Conservation (phyloP, 35 echinoderm and acorn worm genomes). For the Holothuria glaberrima region DNA sequence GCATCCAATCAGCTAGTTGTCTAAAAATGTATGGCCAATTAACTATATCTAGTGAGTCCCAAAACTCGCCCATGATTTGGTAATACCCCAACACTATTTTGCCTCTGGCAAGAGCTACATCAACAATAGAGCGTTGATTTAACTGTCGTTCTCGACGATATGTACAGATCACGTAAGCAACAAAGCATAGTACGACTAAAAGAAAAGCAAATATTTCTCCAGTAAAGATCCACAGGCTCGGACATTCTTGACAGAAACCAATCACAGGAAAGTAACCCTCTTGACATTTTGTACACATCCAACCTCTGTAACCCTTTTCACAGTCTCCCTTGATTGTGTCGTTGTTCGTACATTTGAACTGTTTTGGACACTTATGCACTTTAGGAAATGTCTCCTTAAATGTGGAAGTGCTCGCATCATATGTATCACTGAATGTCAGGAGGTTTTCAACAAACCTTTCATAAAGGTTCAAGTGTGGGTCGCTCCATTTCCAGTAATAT, state of each 20-base stretch:
- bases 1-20: not conserved
- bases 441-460: conserved; percentile 43
- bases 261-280: conserved; percentile 18
- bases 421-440: not conserved
- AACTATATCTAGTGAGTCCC: conserved; percentile 2
- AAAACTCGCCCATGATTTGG: conserved; percentile 45
- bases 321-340: conserved; percentile 13
- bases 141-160: not conserved
- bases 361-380: conserved; percentile 22
- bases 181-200: not conserved
- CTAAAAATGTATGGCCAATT: conserved; percentile 17
- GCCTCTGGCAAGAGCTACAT: conserved; percentile 28
- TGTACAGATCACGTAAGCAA: not conserved
- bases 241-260: conserved; percentile 19
- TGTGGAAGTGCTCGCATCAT: not conserved
- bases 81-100: conserved; percentile 51
- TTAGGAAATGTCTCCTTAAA: conserved; percentile 9
- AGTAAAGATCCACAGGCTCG: not conserved
- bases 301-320: conserved; percentile 43
- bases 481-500: conserved; percentile 59
- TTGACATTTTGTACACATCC: conserved; percentile 44
- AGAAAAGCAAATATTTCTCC: not conserved
- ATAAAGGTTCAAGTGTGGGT: not conserved
- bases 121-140: conserved; percentile 12
- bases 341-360: not conserved